Base-by-base conservation (phyloP, 1,140 invertebrate genomes). In the Drosophila cardini region DNA sequence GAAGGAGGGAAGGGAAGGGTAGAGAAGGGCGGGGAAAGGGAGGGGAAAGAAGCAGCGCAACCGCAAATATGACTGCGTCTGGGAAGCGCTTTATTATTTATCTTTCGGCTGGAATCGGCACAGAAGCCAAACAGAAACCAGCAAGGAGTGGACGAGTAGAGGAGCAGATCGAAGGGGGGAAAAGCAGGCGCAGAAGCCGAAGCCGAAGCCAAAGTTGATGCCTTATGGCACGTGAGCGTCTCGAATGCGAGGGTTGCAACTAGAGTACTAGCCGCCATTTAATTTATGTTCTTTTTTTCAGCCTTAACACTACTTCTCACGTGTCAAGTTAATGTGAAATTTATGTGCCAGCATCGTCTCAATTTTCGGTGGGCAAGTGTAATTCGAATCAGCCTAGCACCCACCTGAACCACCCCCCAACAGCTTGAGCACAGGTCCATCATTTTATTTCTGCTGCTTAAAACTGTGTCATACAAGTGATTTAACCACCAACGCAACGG, bases 1-100 rank as follows among this genome's bases (percentile, higher is more conserved):
- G 13, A 32, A 21, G n/a, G 15, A 58, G 56, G 55, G 53, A 18
- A 26, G 30, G 8, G 13, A 30, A 21, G 10, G 21, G 68, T n/a
- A n/a, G 6, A 30, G 56, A 2, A 11, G 36, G 36, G 13, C n/a
- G 43, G 45, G 9, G 46, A 18, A 21, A 50, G 45, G 9, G 46
- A 18, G 6, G 34, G 34, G 4, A 26, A 26, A 32, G 15, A 16
- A 46, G 64, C 10, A 48, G 43, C 43, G 63, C 52, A 79, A 89
- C 85, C 84, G 84, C 84, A 87, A 89, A 89, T 89, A 89, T 89
- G 85, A 87, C 77, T 84, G 84, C 81, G 73, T 80, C 75, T 69
- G 77, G 58, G 70, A 80, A 82, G 85, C 82, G 84, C 75, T 72
- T 68, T 81, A 89, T 87, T 89, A 89, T 89, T 87, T 89, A 89